These are phyloP conservation scores for Diarsia mendica DNA, from an alignment of 2,888 invertebrate species.

Conservation along the genomic window DNA sequence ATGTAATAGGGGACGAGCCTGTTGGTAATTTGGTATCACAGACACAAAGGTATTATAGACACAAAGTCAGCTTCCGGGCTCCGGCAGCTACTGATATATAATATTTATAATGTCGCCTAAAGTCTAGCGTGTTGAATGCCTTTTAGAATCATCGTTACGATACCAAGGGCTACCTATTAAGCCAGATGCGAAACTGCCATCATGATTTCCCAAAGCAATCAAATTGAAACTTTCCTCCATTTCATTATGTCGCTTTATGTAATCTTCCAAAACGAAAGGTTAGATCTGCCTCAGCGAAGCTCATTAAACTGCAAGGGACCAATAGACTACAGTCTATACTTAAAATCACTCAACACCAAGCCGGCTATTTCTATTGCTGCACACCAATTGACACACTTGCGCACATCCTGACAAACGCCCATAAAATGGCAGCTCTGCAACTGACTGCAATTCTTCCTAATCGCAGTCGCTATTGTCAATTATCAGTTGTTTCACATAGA, in stretches of 20 bases:
- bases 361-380: conserved; percentile 13
- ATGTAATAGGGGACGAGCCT: too few relatives aligned
- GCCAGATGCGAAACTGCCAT: neutral
- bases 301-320: neutral
- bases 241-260: neutral
- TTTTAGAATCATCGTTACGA: too few relatives aligned
- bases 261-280: too few relatives aligned
- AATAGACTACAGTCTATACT: neutral
- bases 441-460: conserved; percentile 45
- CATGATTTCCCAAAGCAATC: neutral
- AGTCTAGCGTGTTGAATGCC: too few relatives aligned
- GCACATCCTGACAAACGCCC: conserved; percentile 48
- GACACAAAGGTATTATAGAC: too few relatives aligned
- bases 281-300: neutral
- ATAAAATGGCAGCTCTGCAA: conserved; percentile 38
- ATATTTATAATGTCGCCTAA: too few relatives aligned
- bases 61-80: too few relatives aligned
- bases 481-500: conserved; percentile 37
- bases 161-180: neutral
- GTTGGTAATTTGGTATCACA: too few relatives aligned
- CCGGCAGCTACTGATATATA: too few relatives aligned
- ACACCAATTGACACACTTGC: conserved; percentile 39
- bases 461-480: conserved; percentile 36
- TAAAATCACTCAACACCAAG: conserved; percentile 17
- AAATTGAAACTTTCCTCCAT: neutral